A percentile compares a stretch with the other conserved stretches of the same genome.
phyloP scores from a whole-genome alignment of 2,888 invertebrate species.

The Drosophila rubida region DNA sequence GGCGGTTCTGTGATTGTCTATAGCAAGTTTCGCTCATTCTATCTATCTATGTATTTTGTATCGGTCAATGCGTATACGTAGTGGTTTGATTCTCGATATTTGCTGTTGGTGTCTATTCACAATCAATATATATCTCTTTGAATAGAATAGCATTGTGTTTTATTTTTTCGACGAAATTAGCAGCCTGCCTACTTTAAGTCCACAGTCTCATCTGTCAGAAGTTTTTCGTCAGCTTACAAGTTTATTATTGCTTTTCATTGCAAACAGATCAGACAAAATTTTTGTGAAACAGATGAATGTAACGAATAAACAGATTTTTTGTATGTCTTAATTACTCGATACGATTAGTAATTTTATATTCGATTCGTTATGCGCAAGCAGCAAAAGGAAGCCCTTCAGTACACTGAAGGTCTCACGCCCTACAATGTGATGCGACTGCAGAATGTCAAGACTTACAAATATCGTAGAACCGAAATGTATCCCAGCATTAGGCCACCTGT shows the following conservation, averaged over 20 bases:
- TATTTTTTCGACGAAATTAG: background rate
- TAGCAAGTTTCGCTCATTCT: constrained; percentile 1
- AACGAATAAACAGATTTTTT: background rate
- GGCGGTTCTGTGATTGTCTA: constrained; percentile 50
- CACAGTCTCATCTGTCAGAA: background rate
- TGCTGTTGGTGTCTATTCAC: background rate
- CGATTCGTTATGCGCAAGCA: constrained; percentile 26
- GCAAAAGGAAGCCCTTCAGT: background rate
- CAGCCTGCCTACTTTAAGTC: background rate
- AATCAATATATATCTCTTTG: constrained; percentile 6
- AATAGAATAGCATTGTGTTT: background rate
- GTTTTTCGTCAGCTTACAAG: background rate
- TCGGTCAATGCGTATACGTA: background rate
- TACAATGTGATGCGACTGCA: constrained; percentile 31
- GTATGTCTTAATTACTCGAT: background rate
- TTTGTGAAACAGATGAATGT: constrained; percentile 1
- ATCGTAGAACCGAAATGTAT: constrained; percentile 26
- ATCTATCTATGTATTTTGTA: background rate
- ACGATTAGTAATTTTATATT: background rate
- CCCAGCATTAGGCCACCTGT: constrained; percentile 31
- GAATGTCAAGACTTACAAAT: constrained; percentile 13
- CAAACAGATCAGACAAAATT: constrained; percentile 11
- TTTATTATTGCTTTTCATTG: background rate
- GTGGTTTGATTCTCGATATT: background rate
- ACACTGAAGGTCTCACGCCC: background rate